phyloP scores from a whole-genome alignment of 2,113 vertebrate species.

The Takifugu flavidus region DNA sequence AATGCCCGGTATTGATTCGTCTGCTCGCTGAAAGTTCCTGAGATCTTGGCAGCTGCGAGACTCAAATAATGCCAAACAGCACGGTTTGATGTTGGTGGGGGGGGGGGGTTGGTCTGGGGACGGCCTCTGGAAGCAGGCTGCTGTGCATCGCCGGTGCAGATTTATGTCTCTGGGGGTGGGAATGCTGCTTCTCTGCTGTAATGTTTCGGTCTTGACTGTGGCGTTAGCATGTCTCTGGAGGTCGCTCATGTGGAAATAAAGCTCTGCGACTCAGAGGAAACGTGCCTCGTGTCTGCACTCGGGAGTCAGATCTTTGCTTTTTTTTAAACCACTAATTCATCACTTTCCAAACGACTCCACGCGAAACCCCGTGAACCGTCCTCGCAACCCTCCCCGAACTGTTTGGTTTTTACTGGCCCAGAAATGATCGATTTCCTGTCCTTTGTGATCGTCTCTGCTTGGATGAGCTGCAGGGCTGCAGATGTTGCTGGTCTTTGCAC shows the following conservation, averaged over 20 bases:
- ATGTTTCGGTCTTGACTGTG: conserved; percentile 12
- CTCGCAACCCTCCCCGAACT: too few relatives aligned
- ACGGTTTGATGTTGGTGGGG: conserved; percentile 18
- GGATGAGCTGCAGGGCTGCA: conserved; percentile 13
- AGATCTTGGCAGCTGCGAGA: conserved; percentile 27
- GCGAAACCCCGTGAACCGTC: too few relatives aligned
- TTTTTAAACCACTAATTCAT: background rate
- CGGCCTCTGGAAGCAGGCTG: conserved; percentile 21
- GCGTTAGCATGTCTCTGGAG: conserved; percentile 30
- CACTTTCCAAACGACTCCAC: background rate
- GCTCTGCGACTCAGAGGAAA: conserved; percentile 26
- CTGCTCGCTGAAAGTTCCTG: conserved; percentile 48
- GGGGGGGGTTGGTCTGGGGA: background rate
- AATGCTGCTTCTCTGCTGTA: conserved; percentile 5
- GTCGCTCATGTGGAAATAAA: conserved; percentile 43
- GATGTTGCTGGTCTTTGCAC: conserved; percentile 10
- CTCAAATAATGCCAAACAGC: conserved; percentile 26
- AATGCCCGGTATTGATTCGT: conserved; percentile 67
- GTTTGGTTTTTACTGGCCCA: too few relatives aligned
- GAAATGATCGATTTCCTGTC: conserved; percentile 54
- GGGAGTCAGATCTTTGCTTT: conserved; percentile 1
- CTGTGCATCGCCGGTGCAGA: conserved; percentile 1
- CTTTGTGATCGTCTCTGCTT: conserved; percentile 20
- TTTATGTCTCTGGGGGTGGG: conserved; percentile 4
- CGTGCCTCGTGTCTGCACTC: background rate